Evolutionary conservation across 2,888 invertebrate species (phyloP), one percentile per base, ranked within the genome.

Genomic region (Yponomeuta malinellus): DNA sequence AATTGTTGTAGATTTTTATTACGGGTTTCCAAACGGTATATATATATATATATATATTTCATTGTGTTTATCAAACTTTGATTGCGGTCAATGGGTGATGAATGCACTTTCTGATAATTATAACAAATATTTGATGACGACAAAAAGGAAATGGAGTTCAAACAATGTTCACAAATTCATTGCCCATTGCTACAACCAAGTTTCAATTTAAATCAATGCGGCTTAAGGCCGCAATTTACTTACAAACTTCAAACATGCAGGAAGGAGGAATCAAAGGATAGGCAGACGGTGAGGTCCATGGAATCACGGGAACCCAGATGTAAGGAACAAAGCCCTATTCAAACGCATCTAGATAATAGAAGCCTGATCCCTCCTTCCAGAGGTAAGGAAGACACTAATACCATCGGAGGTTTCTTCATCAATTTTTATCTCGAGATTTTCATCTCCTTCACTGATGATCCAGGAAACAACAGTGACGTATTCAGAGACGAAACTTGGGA

Each of bases 401-500:
- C 70, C 70, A 63, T 70, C 70, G 4, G 48, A 78, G 76, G 86
- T 83, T 74, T 81, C 78, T 76, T 83, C 76, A 76, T 90, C 87
- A 74, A 88, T 81, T 81, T 88, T 87, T 75, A 89, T 93, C 84
- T 89, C 93, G 80, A 90, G 15, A 52, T 9, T 86, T 72, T 89
- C 84, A 71, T 84, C 83, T 73, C 93, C 94, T 85, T 95, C 96
- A 85, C 95, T 95, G 93, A 96, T 95, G 86, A 97, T 94, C 97
- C 97, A 98, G 79, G 96, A 96, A 78, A 95, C 94, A 80, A 97
- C 96, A 82, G 92, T 93, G 81, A 97, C 97, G 90, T 96, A 97
- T 93, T 98, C 97, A 82, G 97, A 96, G 78, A 97, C 97, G 93
- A 97, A 97, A 93, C 97, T 97, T 80, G 97, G 97, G 88, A 98